Conservation (phyloP, 2,888 invertebrate species). For the Xanthorhoe designata region DNA sequence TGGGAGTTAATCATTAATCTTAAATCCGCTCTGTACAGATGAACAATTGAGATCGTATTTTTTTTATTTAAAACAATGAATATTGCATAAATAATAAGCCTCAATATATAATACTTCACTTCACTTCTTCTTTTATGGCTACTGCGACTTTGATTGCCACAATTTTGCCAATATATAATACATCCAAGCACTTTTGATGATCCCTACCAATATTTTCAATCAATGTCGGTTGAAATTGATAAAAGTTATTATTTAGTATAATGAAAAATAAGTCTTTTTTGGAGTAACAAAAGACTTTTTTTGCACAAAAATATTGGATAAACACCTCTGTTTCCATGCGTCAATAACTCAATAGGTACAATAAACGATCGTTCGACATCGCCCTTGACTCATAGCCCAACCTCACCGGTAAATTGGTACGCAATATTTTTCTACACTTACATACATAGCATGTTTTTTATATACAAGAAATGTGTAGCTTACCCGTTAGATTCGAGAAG, state of each 20-base stretch:
- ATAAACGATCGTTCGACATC: constrained; percentile 37
- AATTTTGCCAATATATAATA: no score
- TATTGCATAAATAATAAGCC: no score
- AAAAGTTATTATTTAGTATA: not conserved
- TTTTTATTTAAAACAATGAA: no score
- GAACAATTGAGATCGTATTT: no score
- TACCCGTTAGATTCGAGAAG: constrained; percentile 24
- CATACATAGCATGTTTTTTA: constrained; percentile 24
- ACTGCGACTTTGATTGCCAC: no score
- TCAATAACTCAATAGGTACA: constrained; percentile 44
- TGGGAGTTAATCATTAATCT: no score
- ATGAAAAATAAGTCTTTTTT: no score
- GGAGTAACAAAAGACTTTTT: constrained; percentile 14
- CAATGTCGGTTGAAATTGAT: not conserved
- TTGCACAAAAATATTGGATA: constrained; percentile 14
- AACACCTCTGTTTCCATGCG: constrained; percentile 24
- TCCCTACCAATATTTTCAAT: no score
- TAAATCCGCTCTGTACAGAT: no score
- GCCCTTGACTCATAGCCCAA: constrained; percentile 36
- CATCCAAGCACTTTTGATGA: no score
- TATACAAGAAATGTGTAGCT: constrained; percentile 14
- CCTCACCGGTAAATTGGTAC: constrained; percentile 28
- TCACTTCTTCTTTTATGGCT: no score
- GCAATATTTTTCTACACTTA: constrained; percentile 30
- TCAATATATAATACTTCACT: no score